Evolutionary conservation across 2,797 vertebrate genomes (phyloP).

Genomic region (Ciconia nigra): DNA sequence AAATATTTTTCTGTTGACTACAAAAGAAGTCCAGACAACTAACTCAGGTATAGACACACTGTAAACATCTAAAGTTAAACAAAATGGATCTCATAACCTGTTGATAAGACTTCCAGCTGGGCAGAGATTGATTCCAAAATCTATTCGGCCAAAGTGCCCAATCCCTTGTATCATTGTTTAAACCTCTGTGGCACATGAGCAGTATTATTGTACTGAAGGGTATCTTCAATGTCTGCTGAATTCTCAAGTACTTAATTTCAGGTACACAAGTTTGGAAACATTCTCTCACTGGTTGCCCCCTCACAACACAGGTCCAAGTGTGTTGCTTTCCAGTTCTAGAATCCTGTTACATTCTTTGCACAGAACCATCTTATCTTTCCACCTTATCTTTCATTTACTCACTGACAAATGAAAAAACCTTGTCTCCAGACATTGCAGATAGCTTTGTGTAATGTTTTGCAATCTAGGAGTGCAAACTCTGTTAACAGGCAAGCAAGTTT

Average conservation of each 20-base stretch:
- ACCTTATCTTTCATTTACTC: not conserved
- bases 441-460: not conserved
- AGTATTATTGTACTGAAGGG: not conserved
- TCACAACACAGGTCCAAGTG: not conserved
- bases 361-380: not conserved
- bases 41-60: not conserved
- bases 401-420: not conserved
- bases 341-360: not conserved
- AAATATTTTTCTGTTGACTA: not conserved
- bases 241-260: not conserved
- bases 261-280: not conserved
- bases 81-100: not conserved
- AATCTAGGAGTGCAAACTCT: not conserved
- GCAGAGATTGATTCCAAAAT: not conserved
- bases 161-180: not conserved
- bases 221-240: not conserved
- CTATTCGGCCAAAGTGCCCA: not conserved
- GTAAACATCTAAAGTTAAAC: not conserved
- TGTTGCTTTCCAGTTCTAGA: not conserved
- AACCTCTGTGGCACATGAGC: not conserved
- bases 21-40: not conserved
- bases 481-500: not conserved
- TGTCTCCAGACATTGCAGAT: not conserved
- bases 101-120: not conserved
- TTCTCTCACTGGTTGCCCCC: not conserved